These are phyloP conservation scores for Calyptomena viridis DNA, from an alignment of 2,113 vertebrate genomes.

Conservation along the genomic window DNA sequence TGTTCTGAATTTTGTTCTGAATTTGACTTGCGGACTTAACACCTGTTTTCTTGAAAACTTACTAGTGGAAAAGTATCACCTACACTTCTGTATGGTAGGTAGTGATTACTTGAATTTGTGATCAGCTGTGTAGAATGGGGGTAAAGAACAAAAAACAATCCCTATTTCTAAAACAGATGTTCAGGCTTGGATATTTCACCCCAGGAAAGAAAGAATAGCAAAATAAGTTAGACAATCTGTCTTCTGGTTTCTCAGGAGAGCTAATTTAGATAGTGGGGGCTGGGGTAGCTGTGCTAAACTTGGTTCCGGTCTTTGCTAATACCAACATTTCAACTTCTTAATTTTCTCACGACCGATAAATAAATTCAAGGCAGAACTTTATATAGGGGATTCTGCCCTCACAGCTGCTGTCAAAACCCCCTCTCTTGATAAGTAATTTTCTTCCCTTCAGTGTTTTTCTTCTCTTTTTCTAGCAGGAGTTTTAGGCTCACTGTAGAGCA, in stretches of 20 bases:
- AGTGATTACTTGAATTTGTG: background rate
- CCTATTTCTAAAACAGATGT: background rate
- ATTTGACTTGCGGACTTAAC: background rate
- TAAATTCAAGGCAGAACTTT: background rate
- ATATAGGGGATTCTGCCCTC: background rate
- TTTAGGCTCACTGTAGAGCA: background rate
- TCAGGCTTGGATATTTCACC: background rate
- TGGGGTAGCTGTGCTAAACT: background rate
- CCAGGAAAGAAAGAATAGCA: background rate
- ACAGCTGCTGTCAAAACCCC: background rate
- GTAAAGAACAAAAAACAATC: fast-evolving
- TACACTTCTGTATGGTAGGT: background rate
- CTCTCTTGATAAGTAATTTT: background rate
- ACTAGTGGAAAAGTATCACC: background rate
- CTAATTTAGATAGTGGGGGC: background rate
- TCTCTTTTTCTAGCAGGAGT: background rate
- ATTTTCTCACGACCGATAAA: background rate
- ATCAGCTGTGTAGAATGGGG: background rate
- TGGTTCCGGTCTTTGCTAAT: background rate
- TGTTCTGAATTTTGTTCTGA: background rate
- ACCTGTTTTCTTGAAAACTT: background rate
- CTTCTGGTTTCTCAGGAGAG: background rate
- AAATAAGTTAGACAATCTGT: background rate
- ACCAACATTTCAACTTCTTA: background rate
- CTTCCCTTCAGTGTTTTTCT: background rate